A percentile compares a stretch with the other conserved stretches of the same genome.
Conservation (phyloP, 1,140 invertebrate genomes). For the Heliothis subflexa region DNA sequence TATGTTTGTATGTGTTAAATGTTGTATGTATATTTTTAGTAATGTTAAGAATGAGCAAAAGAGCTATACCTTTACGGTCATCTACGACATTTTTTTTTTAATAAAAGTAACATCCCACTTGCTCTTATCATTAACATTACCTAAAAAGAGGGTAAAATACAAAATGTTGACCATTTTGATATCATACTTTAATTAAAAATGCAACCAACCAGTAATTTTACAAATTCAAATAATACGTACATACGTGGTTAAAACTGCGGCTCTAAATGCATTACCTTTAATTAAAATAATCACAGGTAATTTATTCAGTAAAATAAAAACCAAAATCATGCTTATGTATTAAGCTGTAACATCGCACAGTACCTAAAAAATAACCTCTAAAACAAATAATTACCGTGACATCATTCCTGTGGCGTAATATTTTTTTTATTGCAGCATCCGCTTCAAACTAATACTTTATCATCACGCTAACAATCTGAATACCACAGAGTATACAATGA, state of each 20-base stretch:
- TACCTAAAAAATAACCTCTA: neutral
- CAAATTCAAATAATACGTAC: too few relatives aligned
- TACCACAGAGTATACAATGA: neutral
- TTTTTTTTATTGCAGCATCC: constrained; percentile 17
- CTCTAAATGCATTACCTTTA: neutral
- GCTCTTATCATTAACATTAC: constrained; percentile 7
- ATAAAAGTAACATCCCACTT: neutral
- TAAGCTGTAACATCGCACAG: too few relatives aligned
- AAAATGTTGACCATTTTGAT: neutral
- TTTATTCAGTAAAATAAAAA: neutral
- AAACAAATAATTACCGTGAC: neutral
- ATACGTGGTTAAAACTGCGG: neutral
- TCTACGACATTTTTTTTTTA: too few relatives aligned
- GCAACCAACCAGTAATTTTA: constrained; percentile 1
- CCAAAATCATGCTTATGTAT: too few relatives aligned
- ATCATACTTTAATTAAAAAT: neutral
- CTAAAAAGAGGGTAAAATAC: neutral
- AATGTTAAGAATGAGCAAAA: too few relatives aligned
- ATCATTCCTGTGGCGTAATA: neutral
- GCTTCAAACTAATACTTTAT: constrained; percentile 28
- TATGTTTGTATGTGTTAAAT: too few relatives aligned
- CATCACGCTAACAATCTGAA: constrained; percentile 13
- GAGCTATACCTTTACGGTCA: too few relatives aligned
- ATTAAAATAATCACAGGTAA: neutral
- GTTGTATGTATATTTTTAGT: too few relatives aligned